Percentiles rank a stretch among this genome's conserved stretches.
Conservation (phyloP, 2,888 invertebrate genomes). For the Griposia aprilina region DNA sequence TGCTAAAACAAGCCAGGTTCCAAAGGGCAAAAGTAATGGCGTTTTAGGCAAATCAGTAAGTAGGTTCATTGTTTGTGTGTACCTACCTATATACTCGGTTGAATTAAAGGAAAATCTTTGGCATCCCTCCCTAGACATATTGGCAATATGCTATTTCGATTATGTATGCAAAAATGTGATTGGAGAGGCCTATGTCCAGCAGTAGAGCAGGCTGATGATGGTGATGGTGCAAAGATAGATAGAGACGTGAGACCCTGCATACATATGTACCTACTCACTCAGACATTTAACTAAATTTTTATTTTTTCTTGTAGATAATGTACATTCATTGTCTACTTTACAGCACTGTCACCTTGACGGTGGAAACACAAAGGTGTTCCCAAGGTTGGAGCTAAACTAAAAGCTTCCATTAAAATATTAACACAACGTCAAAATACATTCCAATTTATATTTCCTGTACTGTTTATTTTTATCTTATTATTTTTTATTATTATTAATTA, state of each 20-base stretch:
- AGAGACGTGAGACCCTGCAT: background rate
- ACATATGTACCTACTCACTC: background rate
- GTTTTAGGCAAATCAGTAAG: background rate
- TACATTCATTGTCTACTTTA: background rate
- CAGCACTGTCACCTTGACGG: background rate
- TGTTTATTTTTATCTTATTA: too few relatives aligned
- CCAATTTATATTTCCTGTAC: too few relatives aligned
- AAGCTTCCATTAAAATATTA: conserved; percentile 7
- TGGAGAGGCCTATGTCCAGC: background rate
- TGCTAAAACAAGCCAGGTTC: background rate
- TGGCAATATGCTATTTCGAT: background rate
- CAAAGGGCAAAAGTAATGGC: background rate
- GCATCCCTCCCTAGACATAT: background rate
- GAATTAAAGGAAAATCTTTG: background rate
- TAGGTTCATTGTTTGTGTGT: background rate
- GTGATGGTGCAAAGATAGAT: background rate
- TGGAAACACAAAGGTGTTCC: background rate
- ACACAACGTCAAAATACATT: too few relatives aligned
- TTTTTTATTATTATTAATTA: too few relatives aligned
- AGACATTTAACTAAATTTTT: background rate
- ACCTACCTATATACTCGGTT: background rate
- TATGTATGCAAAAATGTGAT: conserved; percentile 1
- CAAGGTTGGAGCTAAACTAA: background rate
- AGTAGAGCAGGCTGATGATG: too few relatives aligned
- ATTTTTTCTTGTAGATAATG: background rate